Base-by-base conservation (phyloP, 2,888 invertebrate species). In the Brachynemurus nebulosus region DNA sequence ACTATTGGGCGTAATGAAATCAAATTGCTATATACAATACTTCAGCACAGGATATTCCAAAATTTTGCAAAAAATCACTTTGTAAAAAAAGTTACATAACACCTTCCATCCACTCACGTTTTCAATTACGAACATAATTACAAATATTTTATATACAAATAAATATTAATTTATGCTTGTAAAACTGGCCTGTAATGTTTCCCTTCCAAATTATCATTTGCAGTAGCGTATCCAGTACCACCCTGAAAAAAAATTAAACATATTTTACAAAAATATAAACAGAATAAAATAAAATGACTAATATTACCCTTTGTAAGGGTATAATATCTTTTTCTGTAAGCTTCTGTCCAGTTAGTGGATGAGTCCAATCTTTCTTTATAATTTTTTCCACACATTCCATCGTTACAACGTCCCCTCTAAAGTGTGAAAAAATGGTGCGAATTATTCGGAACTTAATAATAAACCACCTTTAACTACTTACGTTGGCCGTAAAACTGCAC, bases 341-440 rank as follows among this genome's bases (percentile, higher is more conserved):
- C 60, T 82, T 85, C 47, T 86, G 76, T 44, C 80, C 81, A 41
- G 88, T 93, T 17, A 93, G 70, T 0, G 98, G 98, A 68, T 98
- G 95, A 17, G 86, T 69, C 95, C 91, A 92, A 61, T 98, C 97
- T 57, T 90, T 93, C 57, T 86, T 91, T 43, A 99, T 90, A 12
- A 98, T 73, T 60, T 92, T 95, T 56, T 97, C 95, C 4, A 95
- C 80, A 66, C 95, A 96, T 61, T 96, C 95, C 78, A 90, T 74
- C 1, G 96, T 96, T 2, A 98, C 85, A 5, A 98, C 90, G 68
- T 89, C 80, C 2, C 97, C 96, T 0, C 95, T 95, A 44, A 35
- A 38, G 27, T 40, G 17, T 23, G 7, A 18, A n/a, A n/a, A n/a
- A n/a, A n/a, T n/a, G n/a, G n/a, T n/a, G n/a, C n/a, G n/a, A n/a